phyloP scores from a whole-genome alignment of 2,797 vertebrate species.

The Rhinogobio ventralis region DNA sequence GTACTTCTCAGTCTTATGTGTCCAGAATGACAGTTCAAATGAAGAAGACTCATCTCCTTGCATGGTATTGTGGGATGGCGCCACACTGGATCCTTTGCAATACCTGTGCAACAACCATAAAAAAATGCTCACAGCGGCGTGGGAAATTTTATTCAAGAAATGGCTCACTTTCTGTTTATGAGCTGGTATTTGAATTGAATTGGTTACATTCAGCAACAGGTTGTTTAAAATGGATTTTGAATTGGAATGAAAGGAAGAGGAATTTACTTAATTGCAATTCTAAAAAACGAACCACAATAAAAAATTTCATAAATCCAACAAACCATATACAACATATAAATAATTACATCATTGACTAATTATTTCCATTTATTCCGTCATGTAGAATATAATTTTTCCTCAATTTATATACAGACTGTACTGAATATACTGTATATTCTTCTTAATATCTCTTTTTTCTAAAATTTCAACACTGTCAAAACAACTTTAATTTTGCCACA shows the following conservation, averaged over 20 bases:
- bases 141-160: neutral
- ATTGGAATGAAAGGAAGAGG: neutral
- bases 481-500: neutral
- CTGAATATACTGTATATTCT: neutral
- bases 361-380: neutral
- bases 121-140: neutral
- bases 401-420: neutral
- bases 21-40: constrained; percentile 26
- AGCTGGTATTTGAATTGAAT: neutral
- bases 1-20: neutral
- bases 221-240: neutral
- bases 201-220: neutral
- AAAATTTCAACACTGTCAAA: neutral
- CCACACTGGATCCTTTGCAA: neutral
- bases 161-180: neutral
- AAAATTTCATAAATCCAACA: neutral
- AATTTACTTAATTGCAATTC: neutral
- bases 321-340: neutral
- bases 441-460: neutral
- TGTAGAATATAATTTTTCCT: neutral
- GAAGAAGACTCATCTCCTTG: constrained; percentile 13
- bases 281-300: neutral
- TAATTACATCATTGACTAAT: neutral
- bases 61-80: constrained; percentile 1
- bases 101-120: constrained; percentile 1